Conservation (phyloP, 2,888 invertebrate species). For the Drosophila macrospina region DNA sequence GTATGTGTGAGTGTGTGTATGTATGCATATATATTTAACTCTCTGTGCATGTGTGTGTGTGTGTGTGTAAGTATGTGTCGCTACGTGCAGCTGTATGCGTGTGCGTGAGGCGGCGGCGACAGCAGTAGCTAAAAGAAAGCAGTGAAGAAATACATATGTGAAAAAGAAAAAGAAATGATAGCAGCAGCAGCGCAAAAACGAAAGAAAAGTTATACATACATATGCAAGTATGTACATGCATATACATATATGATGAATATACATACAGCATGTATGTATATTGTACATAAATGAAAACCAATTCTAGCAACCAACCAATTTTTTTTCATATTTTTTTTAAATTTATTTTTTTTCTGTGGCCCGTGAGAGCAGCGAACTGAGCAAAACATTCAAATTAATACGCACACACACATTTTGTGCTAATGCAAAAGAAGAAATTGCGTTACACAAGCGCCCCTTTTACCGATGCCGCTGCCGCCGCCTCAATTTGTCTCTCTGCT, state of each 20-base stretch:
- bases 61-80: slow-evolving; percentile 33
- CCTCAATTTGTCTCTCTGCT: slow-evolving; percentile 12
- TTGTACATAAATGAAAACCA: slow-evolving; percentile 38
- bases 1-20: slow-evolving; percentile 29
- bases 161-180: slow-evolving; percentile 67
- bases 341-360: slow-evolving; percentile 36
- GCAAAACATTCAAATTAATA: slow-evolving; percentile 46
- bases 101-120: slow-evolving; percentile 62
- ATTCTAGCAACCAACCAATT: slow-evolving; percentile 26
- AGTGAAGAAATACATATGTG: slow-evolving; percentile 62
- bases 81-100: slow-evolving; percentile 50
- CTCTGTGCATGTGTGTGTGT: slow-evolving; percentile 28
- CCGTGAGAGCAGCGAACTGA: slow-evolving; percentile 30
- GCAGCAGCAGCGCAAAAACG: slow-evolving; percentile 53
- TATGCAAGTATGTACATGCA: slow-evolving; percentile 14
- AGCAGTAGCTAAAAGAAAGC: slow-evolving; percentile 71
- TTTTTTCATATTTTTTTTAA: slow-evolving; percentile 13
- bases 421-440: slow-evolving; percentile 65
- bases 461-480: slow-evolving; percentile 45
- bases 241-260: slow-evolving; percentile 6
- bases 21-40: slow-evolving; percentile 27
- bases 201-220: slow-evolving; percentile 51
- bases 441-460: slow-evolving; percentile 73
- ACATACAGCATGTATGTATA: slow-evolving; percentile 14
- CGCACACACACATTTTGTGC: slow-evolving; percentile 26